Conservation (phyloP, 2,113 vertebrate genomes). For the Synchiropus splendidus region DNA sequence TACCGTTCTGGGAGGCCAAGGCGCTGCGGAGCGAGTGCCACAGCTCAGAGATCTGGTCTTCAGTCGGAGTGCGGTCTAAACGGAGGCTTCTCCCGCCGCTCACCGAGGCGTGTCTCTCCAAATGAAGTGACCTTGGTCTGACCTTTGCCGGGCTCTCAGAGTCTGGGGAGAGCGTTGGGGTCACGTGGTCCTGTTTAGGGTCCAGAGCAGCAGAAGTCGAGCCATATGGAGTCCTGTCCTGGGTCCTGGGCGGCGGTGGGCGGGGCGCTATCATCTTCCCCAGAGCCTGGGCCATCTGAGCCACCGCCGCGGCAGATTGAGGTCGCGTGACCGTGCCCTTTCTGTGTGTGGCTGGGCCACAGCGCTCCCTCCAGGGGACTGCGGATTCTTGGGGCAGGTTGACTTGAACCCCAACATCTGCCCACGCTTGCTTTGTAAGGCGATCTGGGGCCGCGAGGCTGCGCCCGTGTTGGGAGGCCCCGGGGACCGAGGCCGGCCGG, state of each 20-base stretch:
- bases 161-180: slow-evolving; percentile 4
- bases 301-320: slow-evolving; percentile 62
- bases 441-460: slow-evolving; percentile 38
- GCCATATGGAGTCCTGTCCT: slow-evolving; percentile 20
- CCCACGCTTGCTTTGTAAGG: slow-evolving; percentile 73
- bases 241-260: slow-evolving; percentile 65
- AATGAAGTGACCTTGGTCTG: slow-evolving; percentile 24
- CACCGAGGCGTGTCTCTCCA: slow-evolving; percentile 26
- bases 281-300: slow-evolving; percentile 53
- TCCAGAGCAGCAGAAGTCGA: slow-evolving; percentile 15
- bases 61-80: slow-evolving; percentile 64
- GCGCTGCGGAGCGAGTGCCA: slow-evolving; percentile 62
- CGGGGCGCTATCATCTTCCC: slow-evolving; percentile 65
- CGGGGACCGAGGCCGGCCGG: slow-evolving; percentile 12
- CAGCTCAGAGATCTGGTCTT: slow-evolving; percentile 72
- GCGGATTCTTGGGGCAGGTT: slow-evolving; percentile 20
- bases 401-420: slow-evolving; percentile 63
- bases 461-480: slow-evolving; percentile 39
- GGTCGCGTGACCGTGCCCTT: slow-evolving; percentile 61
- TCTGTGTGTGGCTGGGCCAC: slow-evolving; percentile 50
- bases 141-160: slow-evolving; percentile 43
- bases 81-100: slow-evolving; percentile 11
- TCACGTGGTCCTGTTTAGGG: slow-evolving; percentile 19
- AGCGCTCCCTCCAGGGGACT: slow-evolving; percentile 48
- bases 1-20: slow-evolving; percentile 38